Evolutionary conservation across 2,113 vertebrate species (phyloP).

Genomic region (Aphelocoma coerulescens): DNA sequence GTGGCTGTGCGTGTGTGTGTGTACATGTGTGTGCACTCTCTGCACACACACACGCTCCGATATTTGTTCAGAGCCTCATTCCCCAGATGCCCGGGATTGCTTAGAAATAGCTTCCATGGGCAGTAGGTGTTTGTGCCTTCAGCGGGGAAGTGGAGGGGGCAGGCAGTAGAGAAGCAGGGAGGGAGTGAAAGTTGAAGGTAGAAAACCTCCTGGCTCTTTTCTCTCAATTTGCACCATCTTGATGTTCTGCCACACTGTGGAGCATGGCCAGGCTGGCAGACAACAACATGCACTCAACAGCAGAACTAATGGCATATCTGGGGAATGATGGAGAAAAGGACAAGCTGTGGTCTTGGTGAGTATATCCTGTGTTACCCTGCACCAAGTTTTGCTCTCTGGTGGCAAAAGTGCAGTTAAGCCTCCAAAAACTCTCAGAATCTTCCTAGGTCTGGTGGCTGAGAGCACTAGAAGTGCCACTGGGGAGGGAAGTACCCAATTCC

Average conservation of each 20-base stretch:
- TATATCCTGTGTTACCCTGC: not conserved
- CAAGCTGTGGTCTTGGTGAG: not conserved
- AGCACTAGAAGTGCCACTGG: not conserved
- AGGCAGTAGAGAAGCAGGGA: not conserved
- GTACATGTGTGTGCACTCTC: not conserved
- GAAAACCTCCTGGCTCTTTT: slow-evolving; percentile 27
- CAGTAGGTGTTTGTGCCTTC: slow-evolving; percentile 41
- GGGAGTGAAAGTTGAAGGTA: slow-evolving; percentile 27
- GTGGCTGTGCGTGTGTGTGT: not conserved
- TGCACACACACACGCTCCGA: slow-evolving; percentile 1
- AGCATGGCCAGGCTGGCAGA: not conserved
- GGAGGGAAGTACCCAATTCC: not conserved
- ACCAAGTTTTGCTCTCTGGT: not conserved
- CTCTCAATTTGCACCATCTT: not conserved
- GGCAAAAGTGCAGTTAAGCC: not conserved
- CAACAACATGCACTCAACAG: not conserved
- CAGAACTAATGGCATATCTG: not conserved
- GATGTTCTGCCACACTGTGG: not conserved
- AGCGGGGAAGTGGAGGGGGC: not conserved
- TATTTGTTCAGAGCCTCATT: slow-evolving; percentile 54
- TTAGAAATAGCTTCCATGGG: slow-evolving; percentile 65
- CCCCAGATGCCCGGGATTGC: slow-evolving; percentile 51
- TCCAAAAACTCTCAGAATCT: not conserved
- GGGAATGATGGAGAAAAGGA: not conserved
- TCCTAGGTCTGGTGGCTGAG: not conserved